Percentiles rank a stretch among this genome's conserved stretches.
Evolutionary conservation across 2,888 invertebrate genomes (phyloP).

Genomic region (Lasioglossum figueresi): DNA sequence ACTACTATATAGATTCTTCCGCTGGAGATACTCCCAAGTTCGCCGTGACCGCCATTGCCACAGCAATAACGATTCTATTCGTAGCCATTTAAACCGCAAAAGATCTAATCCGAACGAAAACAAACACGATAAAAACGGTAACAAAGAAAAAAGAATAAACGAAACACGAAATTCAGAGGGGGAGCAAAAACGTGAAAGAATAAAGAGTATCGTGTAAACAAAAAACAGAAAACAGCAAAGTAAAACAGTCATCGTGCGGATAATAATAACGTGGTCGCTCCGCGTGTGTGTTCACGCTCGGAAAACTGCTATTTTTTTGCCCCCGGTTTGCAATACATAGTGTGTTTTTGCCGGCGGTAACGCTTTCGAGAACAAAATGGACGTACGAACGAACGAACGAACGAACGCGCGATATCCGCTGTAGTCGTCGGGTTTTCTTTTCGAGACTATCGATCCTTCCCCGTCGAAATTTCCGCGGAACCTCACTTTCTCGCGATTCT

Average conservation of each 20-base stretch:
- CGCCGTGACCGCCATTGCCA: conserved; percentile 80
- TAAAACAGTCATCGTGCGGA: background rate
- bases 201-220: background rate
- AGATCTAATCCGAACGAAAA: background rate
- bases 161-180: conserved; percentile 33
- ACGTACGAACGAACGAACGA: conserved; percentile 1
- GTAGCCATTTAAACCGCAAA: conserved; percentile 71
- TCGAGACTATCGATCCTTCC: background rate
- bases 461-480: background rate
- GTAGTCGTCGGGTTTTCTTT: conserved; percentile 1
- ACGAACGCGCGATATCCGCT: background rate
- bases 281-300: conserved; percentile 11
- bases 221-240: background rate
- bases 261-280: background rate
- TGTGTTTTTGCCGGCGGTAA: conserved; percentile 12
- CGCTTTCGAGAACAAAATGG: conserved; percentile 2
- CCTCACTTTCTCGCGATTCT: background rate
- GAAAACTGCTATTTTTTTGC: background rate
- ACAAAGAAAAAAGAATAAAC: background rate
- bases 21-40: conserved; percentile 81
- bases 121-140: background rate
- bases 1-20: conserved; percentile 76
- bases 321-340: background rate
- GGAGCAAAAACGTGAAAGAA: conserved; percentile 4
- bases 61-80: conserved; percentile 80